Base-by-base conservation (phyloP, 1,140 invertebrate species). In the Pectinophora gossypiella region DNA sequence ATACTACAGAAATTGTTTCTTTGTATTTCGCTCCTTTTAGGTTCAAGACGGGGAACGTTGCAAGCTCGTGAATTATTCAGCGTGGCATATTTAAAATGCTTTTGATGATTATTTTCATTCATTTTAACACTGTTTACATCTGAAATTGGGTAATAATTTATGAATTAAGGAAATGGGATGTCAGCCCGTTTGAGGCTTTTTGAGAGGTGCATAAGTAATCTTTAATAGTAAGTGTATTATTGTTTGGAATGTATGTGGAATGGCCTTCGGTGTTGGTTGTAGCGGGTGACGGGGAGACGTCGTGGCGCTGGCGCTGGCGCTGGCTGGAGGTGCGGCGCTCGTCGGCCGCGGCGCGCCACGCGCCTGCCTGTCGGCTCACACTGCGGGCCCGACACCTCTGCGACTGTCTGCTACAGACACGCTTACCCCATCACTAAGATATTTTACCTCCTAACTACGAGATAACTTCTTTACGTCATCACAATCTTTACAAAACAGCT, bases 281-380 rank as follows among this genome's bases (percentile, higher is more conserved):
- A 82, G 82, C 47, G 35, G 7, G 44, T 54, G 53, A 61, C 59
- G 53, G 55, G 64, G 56, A 23, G 50, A 23, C 48, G 40, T 51
- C 54, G 16, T 66, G 71, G 72, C 53, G 58, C 13, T 15, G 36
- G 36, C 50, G 56, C 18, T 59, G 49, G 4, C 54, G 61, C 9
- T 64, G 61, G 71, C 35, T 76, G 51, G 67, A 71, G 23, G 72
- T 63, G 67, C 69, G 68, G 6, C 51, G 58, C 19, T 51, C 68
- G 40, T 64, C 57, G 48, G 61, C 57, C 4, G 59, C 66, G 12
- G 43, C 59, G 19, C 54, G 65, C 10, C 78, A 84, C 53, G 77
- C 82, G 13, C 71, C 80, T 3, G 48, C 64, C 18, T 84, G 82
- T 66, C 56, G 71, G 32, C 63, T 79, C 36, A 61, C 64, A 22